Conservation (phyloP, 2,888 invertebrate species). For the Andrena minutula region DNA sequence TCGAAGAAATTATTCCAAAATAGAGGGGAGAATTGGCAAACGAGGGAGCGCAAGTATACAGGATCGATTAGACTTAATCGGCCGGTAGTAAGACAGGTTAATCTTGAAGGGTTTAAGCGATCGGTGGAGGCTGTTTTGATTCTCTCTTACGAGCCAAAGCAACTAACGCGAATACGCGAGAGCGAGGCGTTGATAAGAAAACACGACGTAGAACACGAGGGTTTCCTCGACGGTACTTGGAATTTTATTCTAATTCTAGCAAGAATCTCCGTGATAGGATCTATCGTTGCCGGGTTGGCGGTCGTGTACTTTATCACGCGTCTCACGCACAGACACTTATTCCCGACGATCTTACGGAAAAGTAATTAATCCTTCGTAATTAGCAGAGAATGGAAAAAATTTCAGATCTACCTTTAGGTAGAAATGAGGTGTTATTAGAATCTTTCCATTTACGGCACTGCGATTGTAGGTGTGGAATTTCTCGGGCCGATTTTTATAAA, state of each 20-base stretch:
- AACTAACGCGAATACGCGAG: background rate
- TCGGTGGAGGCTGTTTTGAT: constrained; percentile 40
- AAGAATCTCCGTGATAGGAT: constrained; percentile 69
- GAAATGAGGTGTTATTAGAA: background rate
- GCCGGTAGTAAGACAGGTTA: background rate
- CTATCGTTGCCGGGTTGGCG: constrained; percentile 62
- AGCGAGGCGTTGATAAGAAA: background rate
- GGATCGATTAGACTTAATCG: constrained; percentile 28
- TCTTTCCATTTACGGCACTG: background rate
- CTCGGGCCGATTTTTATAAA: constrained; percentile 86
- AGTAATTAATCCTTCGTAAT: constrained; percentile 57
- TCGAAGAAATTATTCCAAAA: constrained; percentile 6
- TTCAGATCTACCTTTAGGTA: background rate
- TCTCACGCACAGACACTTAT: constrained; percentile 58
- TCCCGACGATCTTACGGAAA: constrained; percentile 68
- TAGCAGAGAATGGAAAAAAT: background rate
- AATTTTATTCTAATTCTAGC: constrained; percentile 59
- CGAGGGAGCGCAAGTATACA: background rate
- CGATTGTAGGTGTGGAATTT: constrained; percentile 77
- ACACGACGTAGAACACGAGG: background rate
- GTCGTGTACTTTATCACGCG: constrained; percentile 70
- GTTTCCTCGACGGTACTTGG: constrained; percentile 43
- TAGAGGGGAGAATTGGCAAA: constrained; percentile 15
- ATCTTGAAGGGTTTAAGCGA: constrained; percentile 24
- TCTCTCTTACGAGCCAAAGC: constrained; percentile 36